phyloP scores from a whole-genome alignment of 2,113 vertebrate species.

The Monarcha castaneiventris region DNA sequence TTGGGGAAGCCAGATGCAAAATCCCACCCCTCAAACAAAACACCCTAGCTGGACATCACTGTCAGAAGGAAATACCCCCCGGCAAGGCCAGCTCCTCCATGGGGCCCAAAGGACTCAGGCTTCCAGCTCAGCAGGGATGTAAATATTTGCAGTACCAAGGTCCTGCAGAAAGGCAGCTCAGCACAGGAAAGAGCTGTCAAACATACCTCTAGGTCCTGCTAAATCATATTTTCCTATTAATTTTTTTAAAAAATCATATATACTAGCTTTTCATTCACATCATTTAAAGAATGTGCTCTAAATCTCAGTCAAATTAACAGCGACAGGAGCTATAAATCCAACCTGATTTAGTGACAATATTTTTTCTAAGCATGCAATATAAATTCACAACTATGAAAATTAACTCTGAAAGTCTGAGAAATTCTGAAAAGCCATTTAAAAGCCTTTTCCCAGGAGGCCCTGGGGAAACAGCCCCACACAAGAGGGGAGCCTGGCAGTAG shows the following conservation, averaged over 20 bases:
- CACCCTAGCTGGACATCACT: background rate
- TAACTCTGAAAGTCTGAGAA: background rate
- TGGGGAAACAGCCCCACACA: background rate
- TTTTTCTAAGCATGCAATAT: background rate
- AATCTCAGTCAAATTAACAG: slow-evolving; percentile 5
- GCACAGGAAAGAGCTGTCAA: slow-evolving; percentile 12
- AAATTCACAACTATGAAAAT: background rate
- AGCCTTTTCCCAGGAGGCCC: background rate
- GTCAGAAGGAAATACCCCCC: background rate
- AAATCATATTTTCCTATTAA: background rate
- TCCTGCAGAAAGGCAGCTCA: background rate
- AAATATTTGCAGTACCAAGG: background rate
- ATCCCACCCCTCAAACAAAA: background rate
- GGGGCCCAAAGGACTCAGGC: background rate
- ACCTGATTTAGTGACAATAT: background rate
- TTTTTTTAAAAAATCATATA: background rate
- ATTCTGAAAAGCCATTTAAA: slow-evolving; percentile 11
- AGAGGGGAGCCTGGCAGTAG: background rate
- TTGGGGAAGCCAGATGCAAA: background rate
- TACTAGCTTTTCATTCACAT: background rate
- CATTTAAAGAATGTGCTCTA: background rate
- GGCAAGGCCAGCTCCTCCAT: background rate
- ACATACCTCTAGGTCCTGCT: background rate
- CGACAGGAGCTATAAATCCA: background rate
- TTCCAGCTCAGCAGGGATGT: background rate